Evolutionary conservation across 2,888 invertebrate species (phyloP), one percentile per base, ranked within the genome.

Genomic region (Phragmatobia fuliginosa): DNA sequence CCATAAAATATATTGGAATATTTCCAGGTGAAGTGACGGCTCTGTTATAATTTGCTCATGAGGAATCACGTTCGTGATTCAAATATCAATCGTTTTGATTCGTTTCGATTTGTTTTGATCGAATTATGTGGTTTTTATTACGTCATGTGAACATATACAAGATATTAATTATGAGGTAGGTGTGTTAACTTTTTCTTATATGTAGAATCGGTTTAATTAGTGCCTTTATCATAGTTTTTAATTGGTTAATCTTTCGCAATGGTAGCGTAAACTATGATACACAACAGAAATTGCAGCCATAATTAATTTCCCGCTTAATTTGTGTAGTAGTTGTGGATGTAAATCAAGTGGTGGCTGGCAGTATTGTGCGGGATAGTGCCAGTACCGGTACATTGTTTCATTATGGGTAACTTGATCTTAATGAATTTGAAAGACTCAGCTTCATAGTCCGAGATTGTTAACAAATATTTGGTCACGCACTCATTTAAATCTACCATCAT

Each of bases 241-340:
- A 66, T 66, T 41, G 58, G 52, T 56, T 65, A 65, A 68, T 68
- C 45, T 71, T 71, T 71, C 49, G 28, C 45, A 36, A 45, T 25
- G 60, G 45, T 67, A 45, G 60, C 33, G 72, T 73, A 67, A 76
- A 72, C 67, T 65, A 68, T 71, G 82, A 83, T 74, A 72, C 76
- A 81, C 75, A 78, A 77, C 82, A 81, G 75, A 88, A 83, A 87
- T 87, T 88, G 89, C 88, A 91, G 89, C 90, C 90, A 90, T 92
- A 92, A 93, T 93, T 93, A 93, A 93, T 93, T 91, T 90, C 83
- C 80, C 76, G 86, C 90, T 92, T 93, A 93, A 93, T 93, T 92
- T 92, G 90, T 85, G 87, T 85, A 85, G 88, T 87, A 83, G 85
- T 87, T 85, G 83, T 84, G 83, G 80, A 76, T 87, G 85, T 90